Evolutionary conservation across 2,888 invertebrate genomes (phyloP), one percentile per base, ranked within the genome.

Genomic region (Drosophila subquinaria): DNA sequence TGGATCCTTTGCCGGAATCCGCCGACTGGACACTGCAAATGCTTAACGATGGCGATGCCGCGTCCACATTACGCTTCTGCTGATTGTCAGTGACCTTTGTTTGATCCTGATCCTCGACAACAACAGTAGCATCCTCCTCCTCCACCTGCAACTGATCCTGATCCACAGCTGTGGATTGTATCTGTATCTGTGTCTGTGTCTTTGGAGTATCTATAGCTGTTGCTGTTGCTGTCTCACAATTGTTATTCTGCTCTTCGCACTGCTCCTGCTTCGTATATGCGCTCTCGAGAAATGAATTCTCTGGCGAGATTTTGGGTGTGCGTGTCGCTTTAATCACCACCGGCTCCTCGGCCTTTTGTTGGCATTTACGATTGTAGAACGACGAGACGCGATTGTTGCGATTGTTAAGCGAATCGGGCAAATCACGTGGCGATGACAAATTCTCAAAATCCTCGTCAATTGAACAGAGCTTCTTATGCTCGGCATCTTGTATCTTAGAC

Each of bases 11-110:
- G 57, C 93, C 93, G 4, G 92, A 93, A 82, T 93, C 93, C 38
- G 90, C 91, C 0, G 93, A 92, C 69, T 92, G 92, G 10, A 91
- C 76, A 65, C 93, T 93, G 76, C 92, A 93, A 65, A 92, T 66
- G 70, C 95, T 94, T 61, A 95, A 94, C 15, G 96, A 95, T 43
- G 96, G 96, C 76, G 96, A 96, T 65, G 95, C 90, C 4, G 90
- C 90, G 75, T 90, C 91, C 53, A 88, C 89, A 60, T 87, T 89
- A 27, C 91, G 89, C 72, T 91, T 91, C 57, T 89, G 91, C 57
- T 89, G 88, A 64, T 77, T 84, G 15, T 17, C 17, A 17, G 17
- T 1, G 17, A 17, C 1, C 17, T 17, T 17, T 17, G 17, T 17
- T 17, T 17, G 17, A 17, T 17, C 17, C 17, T 17, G 17, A 17